Conservation (phyloP, 2,797 vertebrate species). For the Stomatorhinus walkeri region DNA sequence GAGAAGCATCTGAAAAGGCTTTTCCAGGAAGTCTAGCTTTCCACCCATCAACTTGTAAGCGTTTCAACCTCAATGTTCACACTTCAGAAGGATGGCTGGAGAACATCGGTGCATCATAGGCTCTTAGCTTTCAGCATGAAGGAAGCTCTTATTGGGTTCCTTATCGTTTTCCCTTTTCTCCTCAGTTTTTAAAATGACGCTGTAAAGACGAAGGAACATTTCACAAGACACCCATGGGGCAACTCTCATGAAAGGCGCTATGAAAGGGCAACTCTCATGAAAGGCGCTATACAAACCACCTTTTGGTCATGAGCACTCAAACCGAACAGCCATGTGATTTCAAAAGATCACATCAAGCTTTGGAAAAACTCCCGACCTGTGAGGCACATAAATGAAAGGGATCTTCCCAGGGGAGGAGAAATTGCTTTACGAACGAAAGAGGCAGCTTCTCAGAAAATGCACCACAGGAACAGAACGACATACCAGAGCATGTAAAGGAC, state of each 20-base stretch:
- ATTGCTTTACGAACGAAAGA: not conserved
- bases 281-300: not conserved
- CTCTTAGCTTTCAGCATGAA: not conserved
- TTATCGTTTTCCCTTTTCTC: not conserved
- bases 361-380: not conserved
- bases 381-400: not conserved
- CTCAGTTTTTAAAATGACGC: not conserved
- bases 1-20: not conserved
- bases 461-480: not conserved
- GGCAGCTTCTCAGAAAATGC: not conserved
- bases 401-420: not conserved
- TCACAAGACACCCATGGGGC: not conserved
- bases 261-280: not conserved
- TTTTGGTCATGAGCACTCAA: not conserved
- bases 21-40: not conserved
- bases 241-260: not conserved
- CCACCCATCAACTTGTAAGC: not conserved
- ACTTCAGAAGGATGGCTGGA: not conserved
- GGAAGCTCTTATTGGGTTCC: not conserved
- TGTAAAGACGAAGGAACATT: not conserved
- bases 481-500: not conserved
- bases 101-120: not conserved
- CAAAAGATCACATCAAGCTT: not conserved
- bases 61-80: not conserved
- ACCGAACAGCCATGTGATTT: not conserved